Evolutionary conservation across 2,888 invertebrate species (phyloP).

Genomic region (Dione vanillae): DNA sequence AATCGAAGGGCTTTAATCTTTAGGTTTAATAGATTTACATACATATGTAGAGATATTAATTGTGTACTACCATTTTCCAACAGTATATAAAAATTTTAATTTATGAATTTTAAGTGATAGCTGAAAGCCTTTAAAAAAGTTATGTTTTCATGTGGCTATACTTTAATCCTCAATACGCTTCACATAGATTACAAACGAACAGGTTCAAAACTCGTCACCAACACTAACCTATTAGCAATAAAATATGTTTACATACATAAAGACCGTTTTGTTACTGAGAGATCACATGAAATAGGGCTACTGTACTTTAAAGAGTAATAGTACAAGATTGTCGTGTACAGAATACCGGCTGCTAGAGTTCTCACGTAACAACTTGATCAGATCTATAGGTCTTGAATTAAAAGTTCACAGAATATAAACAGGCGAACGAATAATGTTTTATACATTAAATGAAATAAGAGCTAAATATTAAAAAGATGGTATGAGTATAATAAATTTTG

Average conservation of each 20-base stretch:
- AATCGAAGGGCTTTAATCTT: too few species aligned
- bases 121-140: too few species aligned
- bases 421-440: conserved; percentile 54
- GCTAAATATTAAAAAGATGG: conserved; percentile 64
- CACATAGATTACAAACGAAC: too few species aligned
- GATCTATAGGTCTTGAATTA: conserved; percentile 26
- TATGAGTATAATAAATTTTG: conserved; percentile 69
- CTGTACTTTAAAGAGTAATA: conserved; percentile 27
- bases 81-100: too few species aligned
- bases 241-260: background rate
- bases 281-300: background rate
- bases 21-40: too few species aligned
- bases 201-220: too few species aligned
- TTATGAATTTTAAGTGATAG: too few species aligned
- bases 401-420: conserved; percentile 55
- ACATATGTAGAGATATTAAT: too few species aligned
- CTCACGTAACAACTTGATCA: conserved; percentile 24
- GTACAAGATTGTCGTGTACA: conserved; percentile 42
- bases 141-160: too few species aligned
- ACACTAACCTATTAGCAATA: too few species aligned
- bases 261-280: background rate
- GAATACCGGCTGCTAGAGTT: conserved; percentile 32
- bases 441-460: conserved; percentile 62
- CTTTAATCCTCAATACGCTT: too few species aligned
- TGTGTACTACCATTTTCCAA: too few species aligned